Base-by-base conservation (phyloP, 2,888 invertebrate species). In the Linnaemya tessellans region DNA sequence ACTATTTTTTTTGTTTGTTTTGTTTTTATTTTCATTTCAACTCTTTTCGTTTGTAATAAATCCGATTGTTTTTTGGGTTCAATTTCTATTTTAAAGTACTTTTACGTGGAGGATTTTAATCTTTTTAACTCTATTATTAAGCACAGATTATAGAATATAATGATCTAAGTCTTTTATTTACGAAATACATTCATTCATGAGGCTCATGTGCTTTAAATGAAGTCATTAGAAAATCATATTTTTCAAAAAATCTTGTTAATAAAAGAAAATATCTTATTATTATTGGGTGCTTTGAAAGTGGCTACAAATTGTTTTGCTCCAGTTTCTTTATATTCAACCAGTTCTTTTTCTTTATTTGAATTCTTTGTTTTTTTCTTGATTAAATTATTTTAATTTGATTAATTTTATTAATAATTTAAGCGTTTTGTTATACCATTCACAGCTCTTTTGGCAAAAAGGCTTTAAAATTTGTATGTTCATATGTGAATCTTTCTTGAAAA, bases 141-240 rank as follows among this genome's bases (percentile, higher is more conserved):
- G 18, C 67, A 20, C 22, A 58, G 77, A 67, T 67, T 77, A 67
- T 35, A 20, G n/a, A 46, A 78, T 60, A 60, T 78, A 58, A 78
- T 68, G 67, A 68, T 78, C 35, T 13, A 54, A 75, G 62, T 73
- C n/a, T 43, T 75, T 54, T 35, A 18, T 43, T 58, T 71, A 4
- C 58, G 18, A 58, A 58, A 8, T 25, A 25, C 60, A 56, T 65
- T 11, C 73, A 56, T 65, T 20, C 20, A 30, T 60, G 25, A 11
- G 11, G 3, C 18, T 22, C 5, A 49, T 38, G 38, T 67, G 49
- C 49, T 62, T 83, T 56, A 78, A 84, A 78, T 81, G 68, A 79
- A 84, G 74, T 74, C 84, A 73, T 78, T 79, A 81, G 67, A 74
- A 84, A 79, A 81, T 70, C 78, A 81, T 58, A 84, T 81, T 84